Evolutionary conservation across 2,888 invertebrate species (phyloP), one percentile per base, ranked within the genome.

Genomic region (Leucophora obtusa): DNA sequence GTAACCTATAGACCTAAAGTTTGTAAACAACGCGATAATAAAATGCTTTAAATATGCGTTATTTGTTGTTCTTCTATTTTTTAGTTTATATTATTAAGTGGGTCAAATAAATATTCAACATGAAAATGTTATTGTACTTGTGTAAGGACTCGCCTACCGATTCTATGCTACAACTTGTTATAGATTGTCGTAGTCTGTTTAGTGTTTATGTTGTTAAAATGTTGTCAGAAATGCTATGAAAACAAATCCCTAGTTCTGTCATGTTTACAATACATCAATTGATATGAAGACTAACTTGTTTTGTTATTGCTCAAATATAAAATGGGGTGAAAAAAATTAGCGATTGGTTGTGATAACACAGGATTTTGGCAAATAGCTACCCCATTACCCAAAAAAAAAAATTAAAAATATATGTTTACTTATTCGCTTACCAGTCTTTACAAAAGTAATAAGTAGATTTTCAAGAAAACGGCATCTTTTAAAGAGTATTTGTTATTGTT

Each of bases 111-210:
- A 75, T 76, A 79, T 63, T 70, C n/a, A 53, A 51, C 56, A 35
- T 51, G 5, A 58, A 33, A 21, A 71, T 15, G 18, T 28, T 28
- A 28, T 28, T 6, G 4, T 6, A 6, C 5, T 17, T 53, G 28
- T 84, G 84, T 84, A 86, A 83, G 82, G 78, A 84, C 73, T 79
- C 82, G 81, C 82, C 79, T 65, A 79, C 74, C 80, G 21, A 18
- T 60, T 62, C 43, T 14, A 63, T 79, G 70, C 53, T 62, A 50
- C 68, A 80, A 80, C 53, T 58, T 53, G 54, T 70, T 71, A 33
- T 43, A 62, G 72, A 81, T 76, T 75, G 74, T 78, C 69, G 63
- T 73, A 70, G 75, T 65, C 73, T 43, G 33, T 28, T n/a, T 51
- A 2, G 21, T 75, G 14, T 24, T 53, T 43, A 35, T 18, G 33